Evolutionary conservation across 2,113 vertebrate genomes (phyloP).

Genomic region (Gila orcuttii): DNA sequence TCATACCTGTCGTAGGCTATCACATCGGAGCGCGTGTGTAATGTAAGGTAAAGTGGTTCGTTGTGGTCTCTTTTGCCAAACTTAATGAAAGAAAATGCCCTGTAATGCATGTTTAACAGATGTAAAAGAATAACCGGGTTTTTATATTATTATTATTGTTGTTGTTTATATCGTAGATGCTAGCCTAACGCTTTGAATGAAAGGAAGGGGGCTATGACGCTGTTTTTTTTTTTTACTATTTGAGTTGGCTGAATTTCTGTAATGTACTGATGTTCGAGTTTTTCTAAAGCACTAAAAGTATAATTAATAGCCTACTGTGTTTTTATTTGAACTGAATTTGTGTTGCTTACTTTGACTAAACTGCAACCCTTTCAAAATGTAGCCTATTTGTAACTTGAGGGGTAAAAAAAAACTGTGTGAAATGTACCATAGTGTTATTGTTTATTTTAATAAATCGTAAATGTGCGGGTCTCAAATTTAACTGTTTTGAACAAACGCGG

Average conservation of each 20-base stretch:
- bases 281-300: neutral
- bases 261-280: neutral
- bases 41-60: constrained; percentile 73
- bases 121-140: neutral
- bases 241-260: neutral
- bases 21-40: constrained; percentile 69
- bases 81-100: constrained; percentile 12
- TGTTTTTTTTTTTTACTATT: neutral
- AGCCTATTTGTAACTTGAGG: neutral
- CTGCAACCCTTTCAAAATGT: no score
- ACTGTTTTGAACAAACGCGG: neutral
- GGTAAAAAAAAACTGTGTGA: neutral
- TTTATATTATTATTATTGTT: neutral
- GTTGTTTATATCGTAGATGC: neutral
- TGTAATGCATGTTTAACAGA: constrained; percentile 49
- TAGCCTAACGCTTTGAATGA: neutral
- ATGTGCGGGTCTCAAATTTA: neutral
- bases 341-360: neutral
- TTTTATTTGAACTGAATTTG: neutral
- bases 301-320: neutral
- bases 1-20: constrained; percentile 51
- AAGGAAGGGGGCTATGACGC: neutral
- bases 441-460: neutral
- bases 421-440: neutral
- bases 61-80: constrained; percentile 55